These are phyloP conservation scores for Eueides isabella DNA, from an alignment of 1,140 invertebrate genomes.

Conservation along the genomic window DNA sequence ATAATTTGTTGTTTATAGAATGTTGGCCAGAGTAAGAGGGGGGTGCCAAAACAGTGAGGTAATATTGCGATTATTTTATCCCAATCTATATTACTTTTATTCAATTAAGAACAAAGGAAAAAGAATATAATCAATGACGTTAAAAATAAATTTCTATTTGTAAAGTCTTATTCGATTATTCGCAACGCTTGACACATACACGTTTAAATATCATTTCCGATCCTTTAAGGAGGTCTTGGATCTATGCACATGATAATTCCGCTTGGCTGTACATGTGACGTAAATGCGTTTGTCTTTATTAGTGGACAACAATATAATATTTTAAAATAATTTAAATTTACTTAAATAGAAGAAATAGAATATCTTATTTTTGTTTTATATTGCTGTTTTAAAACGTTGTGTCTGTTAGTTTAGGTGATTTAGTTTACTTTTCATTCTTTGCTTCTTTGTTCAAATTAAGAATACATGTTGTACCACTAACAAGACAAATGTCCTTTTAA, in stretches of 20 bases:
- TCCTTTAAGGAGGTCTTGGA: not conserved
- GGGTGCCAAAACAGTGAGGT: slow-evolving; percentile 65
- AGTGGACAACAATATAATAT: not conserved
- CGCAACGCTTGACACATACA: not conserved
- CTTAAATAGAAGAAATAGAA: not conserved
- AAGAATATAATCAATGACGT: not conserved
- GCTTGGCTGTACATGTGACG: slow-evolving; percentile 39
- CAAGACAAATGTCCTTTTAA: slow-evolving; percentile 13
- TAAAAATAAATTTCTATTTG: slow-evolving; percentile 10
- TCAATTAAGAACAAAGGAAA: not conserved
- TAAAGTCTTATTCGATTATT: slow-evolving; percentile 4
- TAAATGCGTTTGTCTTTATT: not conserved
- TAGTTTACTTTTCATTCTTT: too few relatives aligned
- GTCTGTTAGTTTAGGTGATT: too few relatives aligned
- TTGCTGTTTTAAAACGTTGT: too few relatives aligned
- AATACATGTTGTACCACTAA: not conserved
- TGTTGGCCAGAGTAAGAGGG: slow-evolving; percentile 53
- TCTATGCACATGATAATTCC: slow-evolving; percentile 31
- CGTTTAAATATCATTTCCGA: not conserved
- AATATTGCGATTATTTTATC: not conserved
- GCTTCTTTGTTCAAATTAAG: not conserved
- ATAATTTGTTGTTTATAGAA: slow-evolving; percentile 42
- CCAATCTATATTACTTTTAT: not conserved
- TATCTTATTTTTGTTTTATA: not conserved
- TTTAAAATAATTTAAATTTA: not conserved